Percentiles rank a stretch among this genome's conserved stretches.
Conservation (phyloP, 2,888 invertebrate genomes). For the Cheilosia vulpina region DNA sequence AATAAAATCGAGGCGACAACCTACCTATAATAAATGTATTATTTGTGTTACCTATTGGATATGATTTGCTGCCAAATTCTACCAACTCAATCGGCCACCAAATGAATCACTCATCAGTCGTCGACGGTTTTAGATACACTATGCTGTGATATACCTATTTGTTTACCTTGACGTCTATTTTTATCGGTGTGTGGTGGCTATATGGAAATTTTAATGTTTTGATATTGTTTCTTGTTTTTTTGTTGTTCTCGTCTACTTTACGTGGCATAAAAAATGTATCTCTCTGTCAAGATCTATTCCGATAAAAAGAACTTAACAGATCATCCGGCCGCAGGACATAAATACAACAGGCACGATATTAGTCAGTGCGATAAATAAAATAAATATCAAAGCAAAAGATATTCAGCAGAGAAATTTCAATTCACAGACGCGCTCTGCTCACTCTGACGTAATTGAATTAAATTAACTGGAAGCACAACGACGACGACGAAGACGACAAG, state of each 20-base stretch:
- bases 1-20: constrained; percentile 5
- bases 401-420: constrained; percentile 47
- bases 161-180: constrained; percentile 73
- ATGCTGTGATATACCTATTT: constrained; percentile 23
- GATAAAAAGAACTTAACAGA: constrained; percentile 28
- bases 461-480: constrained; percentile 19
- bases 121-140: constrained; percentile 39
- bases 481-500: constrained; percentile 1
- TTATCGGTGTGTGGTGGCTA: constrained; percentile 63
- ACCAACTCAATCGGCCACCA: constrained; percentile 50
- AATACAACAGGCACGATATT: constrained; percentile 27
- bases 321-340: constrained; percentile 23
- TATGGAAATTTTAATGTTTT: constrained; percentile 67
- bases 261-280: constrained; percentile 28
- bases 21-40: constrained; percentile 27
- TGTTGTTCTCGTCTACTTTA: not conserved
- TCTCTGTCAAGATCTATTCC: constrained; percentile 27
- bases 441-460: constrained; percentile 67
- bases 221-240: constrained; percentile 33
- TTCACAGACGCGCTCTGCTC: constrained; percentile 53
- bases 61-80: constrained; percentile 68
- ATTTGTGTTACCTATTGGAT: constrained; percentile 10
- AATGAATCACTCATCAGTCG: constrained; percentile 69
- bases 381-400: not conserved
- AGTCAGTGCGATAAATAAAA: constrained; percentile 53